Percentiles rank a stretch among this genome's conserved stretches.
Evolutionary conservation across 2,113 vertebrate species (phyloP).

Genomic region (Empidonax alnorum): DNA sequence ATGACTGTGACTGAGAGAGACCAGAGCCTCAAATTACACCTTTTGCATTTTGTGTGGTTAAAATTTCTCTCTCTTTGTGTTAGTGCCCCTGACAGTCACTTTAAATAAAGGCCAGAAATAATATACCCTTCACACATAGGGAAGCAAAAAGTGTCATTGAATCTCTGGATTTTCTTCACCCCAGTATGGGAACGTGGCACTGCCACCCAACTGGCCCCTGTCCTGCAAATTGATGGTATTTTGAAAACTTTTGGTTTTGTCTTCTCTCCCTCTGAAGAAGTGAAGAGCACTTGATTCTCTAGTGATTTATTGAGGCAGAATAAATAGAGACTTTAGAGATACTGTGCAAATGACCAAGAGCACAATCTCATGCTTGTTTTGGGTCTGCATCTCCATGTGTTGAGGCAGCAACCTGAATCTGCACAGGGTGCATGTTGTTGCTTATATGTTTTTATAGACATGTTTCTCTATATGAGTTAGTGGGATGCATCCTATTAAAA

Average conservation of each 20-base stretch:
- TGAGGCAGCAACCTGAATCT: neutral
- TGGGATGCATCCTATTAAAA: neutral
- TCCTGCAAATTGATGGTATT: neutral
- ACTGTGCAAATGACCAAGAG: neutral
- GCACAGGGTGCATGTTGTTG: neutral
- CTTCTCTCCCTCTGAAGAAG: neutral
- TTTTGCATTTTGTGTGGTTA: neutral
- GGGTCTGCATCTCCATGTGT: neutral
- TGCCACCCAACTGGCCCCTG: neutral
- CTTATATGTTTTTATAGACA: neutral
- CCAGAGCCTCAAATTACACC: neutral
- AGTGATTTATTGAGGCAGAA: neutral
- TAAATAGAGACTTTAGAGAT: neutral
- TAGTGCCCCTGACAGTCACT: neutral
- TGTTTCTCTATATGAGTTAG: neutral
- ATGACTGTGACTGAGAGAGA: neutral
- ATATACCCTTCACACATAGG: accelerated
- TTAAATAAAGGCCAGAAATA: neutral
- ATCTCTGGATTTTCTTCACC: neutral
- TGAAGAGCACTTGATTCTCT: neutral
- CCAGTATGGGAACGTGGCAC: neutral
- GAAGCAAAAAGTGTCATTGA: neutral
- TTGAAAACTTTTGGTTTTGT: neutral
- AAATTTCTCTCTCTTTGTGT: neutral
- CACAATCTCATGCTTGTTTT: neutral